Evolutionary conservation across 2,113 vertebrate species (phyloP).

Genomic region (Spea multiplicata): DNA sequence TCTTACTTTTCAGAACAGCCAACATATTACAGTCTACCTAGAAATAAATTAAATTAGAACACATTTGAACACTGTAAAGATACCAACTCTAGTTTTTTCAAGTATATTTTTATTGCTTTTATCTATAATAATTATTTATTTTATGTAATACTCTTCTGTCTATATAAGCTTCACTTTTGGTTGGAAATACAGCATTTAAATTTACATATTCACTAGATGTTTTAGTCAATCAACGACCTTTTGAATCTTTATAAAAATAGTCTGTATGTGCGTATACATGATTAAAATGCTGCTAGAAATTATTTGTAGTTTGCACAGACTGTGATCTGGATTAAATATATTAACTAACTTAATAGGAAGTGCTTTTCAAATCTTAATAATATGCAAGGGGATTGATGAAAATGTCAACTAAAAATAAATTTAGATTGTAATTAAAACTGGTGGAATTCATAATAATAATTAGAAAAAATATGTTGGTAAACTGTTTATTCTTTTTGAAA

Average conservation of each 20-base stretch:
- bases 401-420: slow-evolving; percentile 19
- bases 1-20: too few species aligned
- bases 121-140: too few species aligned
- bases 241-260: slow-evolving; percentile 22
- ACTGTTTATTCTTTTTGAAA: too few species aligned
- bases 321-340: slow-evolving; percentile 17
- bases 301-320: slow-evolving; percentile 4
- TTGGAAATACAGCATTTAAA: not conserved
- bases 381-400: slow-evolving; percentile 3
- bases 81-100: too few species aligned
- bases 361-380: not conserved
- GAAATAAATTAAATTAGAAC: too few species aligned
- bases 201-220: slow-evolving; percentile 11
- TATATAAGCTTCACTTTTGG: too few species aligned
- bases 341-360: slow-evolving; percentile 24
- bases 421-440: slow-evolving; percentile 5
- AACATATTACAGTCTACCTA: too few species aligned
- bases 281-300: not conserved
- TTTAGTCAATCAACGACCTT: not conserved
- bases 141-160: too few species aligned
- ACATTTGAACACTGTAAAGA: too few species aligned
- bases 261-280: not conserved
- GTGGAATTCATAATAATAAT: not conserved
- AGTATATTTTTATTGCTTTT: too few species aligned
- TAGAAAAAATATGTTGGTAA: too few species aligned